Percentiles rank a stretch among this genome's conserved stretches.
These are phyloP conservation scores for Mergus octosetaceus DNA, from an alignment of 2,797 vertebrate genomes.

Conservation along the genomic window DNA sequence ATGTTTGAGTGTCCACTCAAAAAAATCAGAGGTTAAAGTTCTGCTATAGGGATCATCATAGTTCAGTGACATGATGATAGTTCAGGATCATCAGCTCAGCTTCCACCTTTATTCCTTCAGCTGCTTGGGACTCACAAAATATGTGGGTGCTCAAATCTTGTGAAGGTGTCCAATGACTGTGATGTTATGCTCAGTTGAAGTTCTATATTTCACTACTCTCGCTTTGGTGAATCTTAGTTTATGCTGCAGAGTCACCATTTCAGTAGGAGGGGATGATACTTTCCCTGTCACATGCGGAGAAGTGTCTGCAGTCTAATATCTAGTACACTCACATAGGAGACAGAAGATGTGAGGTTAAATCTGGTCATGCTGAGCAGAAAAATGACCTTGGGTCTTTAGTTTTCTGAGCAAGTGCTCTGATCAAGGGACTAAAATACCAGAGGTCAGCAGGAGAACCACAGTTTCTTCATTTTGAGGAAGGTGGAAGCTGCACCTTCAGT, in stretches of 20 bases:
- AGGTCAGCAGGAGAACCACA: not conserved
- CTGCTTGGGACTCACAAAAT: not conserved
- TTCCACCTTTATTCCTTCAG: not conserved
- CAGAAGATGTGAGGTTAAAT: conserved; percentile 43
- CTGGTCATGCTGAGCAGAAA: conserved; percentile 27
- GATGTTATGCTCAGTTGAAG: not conserved
- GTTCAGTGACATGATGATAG: not conserved
- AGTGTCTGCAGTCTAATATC: conserved; percentile 28
- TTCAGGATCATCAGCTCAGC: not conserved
- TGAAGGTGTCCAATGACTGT: not conserved
- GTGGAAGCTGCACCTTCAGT: not conserved
- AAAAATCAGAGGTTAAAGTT: not conserved
- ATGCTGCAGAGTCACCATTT: not conserved
- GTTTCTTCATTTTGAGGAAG: conserved; percentile 19
- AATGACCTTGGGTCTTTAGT: conserved; percentile 27
- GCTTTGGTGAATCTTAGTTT: not conserved
- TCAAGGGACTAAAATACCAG: not conserved
- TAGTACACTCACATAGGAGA: conserved; percentile 35
- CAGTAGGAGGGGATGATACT: conserved; percentile 19
- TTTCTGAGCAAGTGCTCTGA: not conserved
- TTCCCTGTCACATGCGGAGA: conserved; percentile 18
- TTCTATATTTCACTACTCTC: not conserved
- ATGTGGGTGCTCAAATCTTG: not conserved
- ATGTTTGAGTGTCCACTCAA: not conserved
- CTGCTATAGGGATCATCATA: too few relatives aligned